Base-by-base conservation (phyloP, 2,113 vertebrate species). In the Desmodus rotundus region DNA sequence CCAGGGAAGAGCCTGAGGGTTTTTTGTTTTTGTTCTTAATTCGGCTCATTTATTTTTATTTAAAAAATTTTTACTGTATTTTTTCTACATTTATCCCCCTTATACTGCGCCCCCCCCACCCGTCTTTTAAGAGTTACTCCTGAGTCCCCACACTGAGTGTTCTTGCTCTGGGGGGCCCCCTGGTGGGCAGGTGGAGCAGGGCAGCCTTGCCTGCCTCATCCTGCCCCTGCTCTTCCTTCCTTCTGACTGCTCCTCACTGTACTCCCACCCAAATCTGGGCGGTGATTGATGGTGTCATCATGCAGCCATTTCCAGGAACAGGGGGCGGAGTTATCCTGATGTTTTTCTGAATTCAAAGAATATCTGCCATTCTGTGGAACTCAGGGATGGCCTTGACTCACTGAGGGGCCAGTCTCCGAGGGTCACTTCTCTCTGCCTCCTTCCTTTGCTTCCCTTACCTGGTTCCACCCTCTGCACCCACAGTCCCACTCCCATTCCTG, bases 341-440 rank as follows among this genome's bases (percentile, higher is more conserved):
- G 15, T 94, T 97, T 96, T 96, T 90, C 96, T n/a, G 14, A 90
- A 47, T 89, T 67, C 16, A 11, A 81, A 89, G 76, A 88, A 82
- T 96, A 83, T 70, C 56, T 54, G 78, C 73, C 86, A 33, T 89
- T 94, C 54, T 52, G 47, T 31, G 93, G 93, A 33, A 84, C 76
- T 65, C 45, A 19, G 92, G 89, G 86, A 22, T 19, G 52, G n/a
- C 19, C 50, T 61, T 31, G 95, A 38, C 50, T 33, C 15, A 31
- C 41, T 12, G 31, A 56, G 45, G 33, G 7, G 47, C 17, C 4
- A 15, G 77, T 43, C 19, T 61, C 52, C 24, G 17, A 4, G 10
- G 28, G 50, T 20, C 45, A 3, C 45, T 77, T 72, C 20, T 73
- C 83, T 73, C 78, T 33, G 28, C 8, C 26, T 38, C 33, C 89